A percentile compares a stretch with the other conserved stretches of the same genome.
Conservation (phyloP, 2,797 vertebrate species). For the Microctenopoma stevenorrisi region DNA sequence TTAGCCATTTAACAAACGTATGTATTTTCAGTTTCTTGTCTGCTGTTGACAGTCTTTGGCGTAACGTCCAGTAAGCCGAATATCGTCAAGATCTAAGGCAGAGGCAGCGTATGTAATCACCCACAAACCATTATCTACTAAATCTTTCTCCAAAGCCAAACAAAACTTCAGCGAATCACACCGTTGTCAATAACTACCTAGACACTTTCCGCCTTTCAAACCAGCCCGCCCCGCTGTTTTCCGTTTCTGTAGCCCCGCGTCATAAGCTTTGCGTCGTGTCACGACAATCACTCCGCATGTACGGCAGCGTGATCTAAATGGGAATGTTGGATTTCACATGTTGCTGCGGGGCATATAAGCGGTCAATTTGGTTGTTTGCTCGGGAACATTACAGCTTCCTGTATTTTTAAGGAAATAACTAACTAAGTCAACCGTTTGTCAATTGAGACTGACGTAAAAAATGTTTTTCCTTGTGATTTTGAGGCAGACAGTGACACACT, state of each 20-base stretch:
- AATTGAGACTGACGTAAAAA: too few species aligned
- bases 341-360: fast-evolving
- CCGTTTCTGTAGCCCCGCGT: slow-evolving; percentile 34
- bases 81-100: not conserved
- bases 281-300: slow-evolving; percentile 44
- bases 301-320: slow-evolving; percentile 41
- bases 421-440: too few species aligned
- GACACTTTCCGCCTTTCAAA: slow-evolving; percentile 77
- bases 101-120: not conserved
- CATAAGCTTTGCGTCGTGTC: slow-evolving; percentile 59
- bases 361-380: not conserved
- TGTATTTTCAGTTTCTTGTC: not conserved
- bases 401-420: too few species aligned
- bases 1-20: slow-evolving; percentile 45
- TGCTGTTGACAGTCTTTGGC: slow-evolving; percentile 13
- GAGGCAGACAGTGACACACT: too few species aligned
- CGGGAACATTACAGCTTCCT: too few species aligned
- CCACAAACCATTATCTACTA: fast-evolving
- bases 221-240: slow-evolving; percentile 78
- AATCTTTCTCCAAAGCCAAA: not conserved
- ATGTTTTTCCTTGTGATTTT: too few species aligned
- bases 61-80: not conserved
- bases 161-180: slow-evolving; percentile 4
- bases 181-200: slow-evolving; percentile 57
- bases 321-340: not conserved